Evolutionary conservation across 2,888 invertebrate genomes (phyloP).

Genomic region (Notocelia uddmanniana): DNA sequence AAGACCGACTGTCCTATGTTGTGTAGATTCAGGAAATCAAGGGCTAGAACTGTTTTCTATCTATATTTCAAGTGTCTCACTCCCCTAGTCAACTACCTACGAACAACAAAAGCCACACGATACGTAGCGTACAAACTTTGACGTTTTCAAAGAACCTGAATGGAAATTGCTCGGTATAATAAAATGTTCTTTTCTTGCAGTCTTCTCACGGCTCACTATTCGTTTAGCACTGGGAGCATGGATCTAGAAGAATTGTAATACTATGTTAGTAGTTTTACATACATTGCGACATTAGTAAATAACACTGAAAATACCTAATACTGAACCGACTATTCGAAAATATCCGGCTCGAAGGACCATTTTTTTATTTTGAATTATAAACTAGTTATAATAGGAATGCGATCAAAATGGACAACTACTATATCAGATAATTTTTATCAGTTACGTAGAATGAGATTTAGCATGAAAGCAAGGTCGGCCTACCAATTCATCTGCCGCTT

Average conservation of each 20-base stretch:
- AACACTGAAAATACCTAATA: slow-evolving; percentile 4
- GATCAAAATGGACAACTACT: slow-evolving; percentile 6
- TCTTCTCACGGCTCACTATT: slow-evolving; percentile 87
- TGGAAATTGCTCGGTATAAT: slow-evolving; percentile 65
- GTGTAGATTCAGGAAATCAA: too few relatives aligned
- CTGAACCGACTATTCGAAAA: not conserved
- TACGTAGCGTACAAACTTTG: slow-evolving; percentile 68
- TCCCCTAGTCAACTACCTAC: slow-evolving; percentile 29
- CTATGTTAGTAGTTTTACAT: slow-evolving; percentile 33
- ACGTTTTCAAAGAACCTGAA: slow-evolving; percentile 73
- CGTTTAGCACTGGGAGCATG: slow-evolving; percentile 93
- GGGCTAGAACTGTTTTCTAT: not conserved
- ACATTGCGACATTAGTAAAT: slow-evolving; percentile 1
- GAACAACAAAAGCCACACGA: slow-evolving; percentile 50
- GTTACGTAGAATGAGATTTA: slow-evolving; percentile 44
- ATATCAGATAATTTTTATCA: slow-evolving; percentile 38
- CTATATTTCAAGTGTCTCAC: slow-evolving; percentile 8
- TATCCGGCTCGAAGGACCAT: slow-evolving; percentile 26
- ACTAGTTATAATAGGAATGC: not conserved
- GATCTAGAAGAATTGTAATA: slow-evolving; percentile 86
- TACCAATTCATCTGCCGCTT: slow-evolving; percentile 20
- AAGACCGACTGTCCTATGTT: too few relatives aligned
- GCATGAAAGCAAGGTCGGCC: slow-evolving; percentile 49
- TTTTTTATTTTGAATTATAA: slow-evolving; percentile 1
- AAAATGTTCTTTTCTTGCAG: slow-evolving; percentile 72